Conservation (phyloP, 2,113 vertebrate genomes). For the Leptosomus discolor region DNA sequence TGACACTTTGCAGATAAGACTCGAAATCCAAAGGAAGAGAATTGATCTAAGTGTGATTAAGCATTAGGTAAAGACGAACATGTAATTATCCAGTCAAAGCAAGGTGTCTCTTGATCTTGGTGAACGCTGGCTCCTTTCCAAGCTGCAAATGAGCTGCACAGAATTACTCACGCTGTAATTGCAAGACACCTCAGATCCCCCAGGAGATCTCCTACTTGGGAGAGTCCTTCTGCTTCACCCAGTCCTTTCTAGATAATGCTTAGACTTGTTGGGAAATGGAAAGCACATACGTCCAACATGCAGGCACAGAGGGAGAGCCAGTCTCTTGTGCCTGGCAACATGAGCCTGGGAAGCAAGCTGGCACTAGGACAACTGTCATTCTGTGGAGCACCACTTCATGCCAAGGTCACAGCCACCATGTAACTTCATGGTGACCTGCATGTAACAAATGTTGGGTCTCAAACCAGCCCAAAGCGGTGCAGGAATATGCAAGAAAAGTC, state of each 20-base stretch:
- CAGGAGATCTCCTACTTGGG: neutral
- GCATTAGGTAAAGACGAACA: neutral
- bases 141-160: neutral
- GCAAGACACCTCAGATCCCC: neutral
- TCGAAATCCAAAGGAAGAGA: neutral
- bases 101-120: neutral
- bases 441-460: neutral
- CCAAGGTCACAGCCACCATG: neutral
- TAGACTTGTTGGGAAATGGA: fast-evolving
- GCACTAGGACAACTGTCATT: fast-evolving
- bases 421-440: neutral
- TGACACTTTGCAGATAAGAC: neutral
- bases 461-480: neutral
- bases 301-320: neutral
- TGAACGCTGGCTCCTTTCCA: neutral
- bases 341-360: neutral
- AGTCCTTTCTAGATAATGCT: neutral
- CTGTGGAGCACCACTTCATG: neutral
- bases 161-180: neutral
- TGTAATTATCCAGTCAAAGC: slow-evolving; percentile 53
- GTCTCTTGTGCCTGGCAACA: neutral
- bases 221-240: neutral
- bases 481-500: neutral
- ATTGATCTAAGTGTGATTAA: slow-evolving; percentile 31
- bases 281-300: fast-evolving